These are phyloP conservation scores for Eupsittula cactorum DNA, from an alignment of 2,113 vertebrate genomes.

Conservation along the genomic window DNA sequence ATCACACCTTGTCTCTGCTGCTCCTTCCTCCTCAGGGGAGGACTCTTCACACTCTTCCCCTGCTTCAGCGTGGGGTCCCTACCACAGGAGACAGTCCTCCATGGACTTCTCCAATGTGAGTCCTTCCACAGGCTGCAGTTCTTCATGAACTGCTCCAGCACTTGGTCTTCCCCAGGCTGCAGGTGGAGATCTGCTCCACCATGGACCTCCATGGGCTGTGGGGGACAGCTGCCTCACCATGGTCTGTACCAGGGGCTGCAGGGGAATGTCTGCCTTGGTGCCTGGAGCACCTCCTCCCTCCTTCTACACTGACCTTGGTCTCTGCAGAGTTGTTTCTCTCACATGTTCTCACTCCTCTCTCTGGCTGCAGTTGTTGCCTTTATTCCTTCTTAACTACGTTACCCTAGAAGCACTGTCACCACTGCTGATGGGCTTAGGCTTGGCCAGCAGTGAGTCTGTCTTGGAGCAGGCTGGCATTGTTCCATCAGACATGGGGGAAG, in stretches of 20 bases:
- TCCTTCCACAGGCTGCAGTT: neutral
- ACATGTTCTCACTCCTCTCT: neutral
- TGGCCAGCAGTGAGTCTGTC: fast-evolving
- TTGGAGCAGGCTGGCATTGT: neutral
- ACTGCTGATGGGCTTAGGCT: too few relatives aligned
- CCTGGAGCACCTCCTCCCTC: neutral
- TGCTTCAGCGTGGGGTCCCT: neutral
- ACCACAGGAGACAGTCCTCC: neutral
- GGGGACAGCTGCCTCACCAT: neutral
- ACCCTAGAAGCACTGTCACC: neutral
- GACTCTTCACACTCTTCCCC: neutral
- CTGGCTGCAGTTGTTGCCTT: neutral
- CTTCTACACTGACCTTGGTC: neutral
- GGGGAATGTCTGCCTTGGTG: neutral
- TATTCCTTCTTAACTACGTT: neutral
- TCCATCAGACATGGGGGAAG: neutral
- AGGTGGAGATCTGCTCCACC: neutral
- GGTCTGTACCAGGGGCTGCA: neutral
- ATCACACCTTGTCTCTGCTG: neutral
- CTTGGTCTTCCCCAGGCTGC: neutral
- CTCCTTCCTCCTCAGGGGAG: neutral
- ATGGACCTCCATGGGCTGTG: neutral
- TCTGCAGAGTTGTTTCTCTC: neutral
- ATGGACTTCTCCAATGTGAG: neutral
- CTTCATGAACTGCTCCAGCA: neutral